These are phyloP conservation scores for Daktulosphaira vitifoliae DNA, from an alignment of 1,140 invertebrate species.

Conservation along the genomic window DNA sequence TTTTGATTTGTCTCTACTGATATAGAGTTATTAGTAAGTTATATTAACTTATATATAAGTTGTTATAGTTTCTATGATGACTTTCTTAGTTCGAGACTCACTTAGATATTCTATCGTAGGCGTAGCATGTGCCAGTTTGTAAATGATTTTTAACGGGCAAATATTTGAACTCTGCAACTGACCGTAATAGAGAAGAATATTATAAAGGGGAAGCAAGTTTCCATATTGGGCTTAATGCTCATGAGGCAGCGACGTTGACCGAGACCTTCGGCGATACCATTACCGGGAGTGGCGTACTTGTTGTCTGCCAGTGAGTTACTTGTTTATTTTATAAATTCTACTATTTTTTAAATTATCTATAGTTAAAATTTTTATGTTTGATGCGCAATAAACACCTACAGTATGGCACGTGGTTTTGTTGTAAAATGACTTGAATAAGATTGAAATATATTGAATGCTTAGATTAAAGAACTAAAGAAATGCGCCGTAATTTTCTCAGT, in stretches of 20 bases:
- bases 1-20: no score
- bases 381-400: slow-evolving; percentile 1
- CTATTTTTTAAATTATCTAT: neutral
- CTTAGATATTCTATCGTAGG: neutral
- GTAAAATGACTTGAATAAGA: no score
- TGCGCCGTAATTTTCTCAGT: no score
- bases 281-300: neutral
- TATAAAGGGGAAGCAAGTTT: slow-evolving; percentile 12
- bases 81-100: no score
- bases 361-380: neutral
- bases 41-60: no score
- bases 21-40: no score
- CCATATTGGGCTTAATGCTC: slow-evolving; percentile 4
- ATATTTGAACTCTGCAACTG: slow-evolving; percentile 13
- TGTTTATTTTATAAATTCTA: neutral
- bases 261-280: slow-evolving; percentile 16
- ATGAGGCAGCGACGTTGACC: slow-evolving; percentile 2
- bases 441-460: no score
- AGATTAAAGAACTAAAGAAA: no score
- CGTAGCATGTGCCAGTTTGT: neutral
- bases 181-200: neutral
- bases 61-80: no score
- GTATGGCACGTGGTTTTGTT: no score
- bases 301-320: no score
- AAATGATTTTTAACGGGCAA: slow-evolving; percentile 19